Conservation (phyloP, 92 coral and sea anemone genomes). For the Phenganax subtilis region DNA sequence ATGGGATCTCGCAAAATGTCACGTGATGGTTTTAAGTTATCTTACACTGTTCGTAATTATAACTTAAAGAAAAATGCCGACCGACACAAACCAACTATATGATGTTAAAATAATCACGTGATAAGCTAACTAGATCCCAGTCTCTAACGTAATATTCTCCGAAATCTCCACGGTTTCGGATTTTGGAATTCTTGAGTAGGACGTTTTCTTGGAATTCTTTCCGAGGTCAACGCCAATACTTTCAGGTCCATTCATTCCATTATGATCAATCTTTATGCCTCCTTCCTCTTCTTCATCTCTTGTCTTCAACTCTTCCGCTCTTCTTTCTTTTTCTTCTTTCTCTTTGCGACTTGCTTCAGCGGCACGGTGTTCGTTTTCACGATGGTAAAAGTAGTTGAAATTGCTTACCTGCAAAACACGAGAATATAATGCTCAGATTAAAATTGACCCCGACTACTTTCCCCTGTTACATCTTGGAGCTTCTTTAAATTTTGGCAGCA, state of each 20-base stretch:
- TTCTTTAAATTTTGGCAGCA: too few species aligned
- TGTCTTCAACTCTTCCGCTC: slow-evolving; percentile 54
- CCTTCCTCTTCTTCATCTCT: slow-evolving; percentile 61
- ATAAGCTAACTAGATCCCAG: slow-evolving; percentile 29
- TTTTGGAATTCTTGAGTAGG: slow-evolving; percentile 22
- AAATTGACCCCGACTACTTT: neutral
- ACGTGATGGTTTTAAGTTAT: slow-evolving; percentile 10
- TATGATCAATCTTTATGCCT: slow-evolving; percentile 63
- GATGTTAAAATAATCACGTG: slow-evolving; percentile 11
- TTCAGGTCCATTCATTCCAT: slow-evolving; percentile 93
- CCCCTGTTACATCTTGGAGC: too few species aligned
- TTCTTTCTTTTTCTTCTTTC: slow-evolving; percentile 79
- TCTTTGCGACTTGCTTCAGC: slow-evolving; percentile 95
- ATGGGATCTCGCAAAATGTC: slow-evolving; percentile 8
- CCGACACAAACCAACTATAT: slow-evolving; percentile 1
- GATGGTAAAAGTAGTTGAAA: slow-evolving; percentile 96
- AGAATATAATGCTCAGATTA: neutral
- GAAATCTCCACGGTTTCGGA: slow-evolving; percentile 12
- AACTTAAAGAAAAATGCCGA: neutral
- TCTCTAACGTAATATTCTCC: slow-evolving; percentile 26
- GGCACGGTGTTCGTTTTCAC: slow-evolving; percentile 96
- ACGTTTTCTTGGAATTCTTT: neutral
- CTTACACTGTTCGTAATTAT: slow-evolving; percentile 10
- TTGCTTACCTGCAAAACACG: slow-evolving; percentile 51
- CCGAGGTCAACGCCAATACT: slow-evolving; percentile 67